phyloP scores from a whole-genome alignment of 2,113 vertebrate genomes.

The Piliocolobus tephrosceles region DNA sequence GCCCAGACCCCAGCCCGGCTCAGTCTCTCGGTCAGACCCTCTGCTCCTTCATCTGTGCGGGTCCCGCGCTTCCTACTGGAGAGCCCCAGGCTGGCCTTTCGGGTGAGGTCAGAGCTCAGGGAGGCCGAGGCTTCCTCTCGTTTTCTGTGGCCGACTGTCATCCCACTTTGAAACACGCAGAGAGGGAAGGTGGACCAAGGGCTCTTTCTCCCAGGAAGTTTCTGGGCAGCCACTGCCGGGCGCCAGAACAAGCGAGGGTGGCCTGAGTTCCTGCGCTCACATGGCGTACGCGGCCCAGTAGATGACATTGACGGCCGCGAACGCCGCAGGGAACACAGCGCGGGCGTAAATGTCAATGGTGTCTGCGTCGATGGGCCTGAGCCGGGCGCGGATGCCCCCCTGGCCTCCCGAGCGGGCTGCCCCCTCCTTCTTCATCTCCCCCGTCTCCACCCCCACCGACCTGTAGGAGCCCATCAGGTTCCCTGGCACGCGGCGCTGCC shows the following conservation, averaged over 20 bases:
- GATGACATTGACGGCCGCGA: constrained; percentile 96
- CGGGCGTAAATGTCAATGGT: constrained; percentile 97
- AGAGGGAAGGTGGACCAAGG: fast-evolving
- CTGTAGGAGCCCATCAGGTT: constrained; percentile 84
- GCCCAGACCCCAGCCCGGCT: not conserved
- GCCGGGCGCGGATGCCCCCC: constrained; percentile 90
- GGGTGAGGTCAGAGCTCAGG: not conserved
- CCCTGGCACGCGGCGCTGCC: constrained; percentile 84
- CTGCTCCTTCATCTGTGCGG: too few relatives aligned
- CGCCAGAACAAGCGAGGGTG: fast-evolving
- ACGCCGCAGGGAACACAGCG: constrained; percentile 96
- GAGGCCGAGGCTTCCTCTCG: not conserved
- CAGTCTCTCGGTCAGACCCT: not conserved
- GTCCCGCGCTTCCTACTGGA: fast-evolving
- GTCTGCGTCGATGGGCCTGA: constrained; percentile 96
- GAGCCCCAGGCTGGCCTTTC: fast-evolving
- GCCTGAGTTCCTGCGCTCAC: constrained; percentile 71
- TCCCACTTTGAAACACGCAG: too few relatives aligned
- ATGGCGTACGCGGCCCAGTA: constrained; percentile 98
- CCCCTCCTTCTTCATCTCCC: constrained; percentile 78
- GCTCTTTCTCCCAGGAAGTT: not conserved
- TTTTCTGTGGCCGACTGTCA: fast-evolving
- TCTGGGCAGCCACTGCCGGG: fast-evolving
- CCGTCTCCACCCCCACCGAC: constrained; percentile 86
- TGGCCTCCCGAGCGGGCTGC: constrained; percentile 83